Evolutionary conservation across 2,797 vertebrate species (phyloP), one percentile per base, ranked within the genome.

Genomic region (Propithecus deckenii): DNA sequence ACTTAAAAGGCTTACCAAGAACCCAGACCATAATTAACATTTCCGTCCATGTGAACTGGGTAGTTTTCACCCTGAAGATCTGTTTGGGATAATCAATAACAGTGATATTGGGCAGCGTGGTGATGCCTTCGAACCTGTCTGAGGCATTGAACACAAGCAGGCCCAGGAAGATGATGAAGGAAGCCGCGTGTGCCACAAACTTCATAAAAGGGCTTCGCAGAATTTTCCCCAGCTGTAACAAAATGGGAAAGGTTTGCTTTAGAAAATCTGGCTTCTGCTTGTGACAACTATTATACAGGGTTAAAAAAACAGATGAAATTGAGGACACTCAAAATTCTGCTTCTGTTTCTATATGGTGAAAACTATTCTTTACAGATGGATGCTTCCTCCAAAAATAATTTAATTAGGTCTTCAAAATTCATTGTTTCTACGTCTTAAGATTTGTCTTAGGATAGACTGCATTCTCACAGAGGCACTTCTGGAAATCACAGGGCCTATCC

Each of bases 21-120:
- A 99, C 99, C 99, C 99, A 99, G n/a, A 99, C 98, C 99, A 99
- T 99, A 96, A 99, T 99, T 50, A 99, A 98, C 98, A 99, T 99
- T 97, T 99, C 99, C 2, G 99, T 99, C 99, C 99, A 99, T 13
- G 99, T 99, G 98, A 99, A 99, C 95, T 98, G 99, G 4, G 99
- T 99, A 63, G 99, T 99, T 97, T 99, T 99, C 91, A 99, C 99
- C 97, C 99, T 98, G 98, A 99, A 99, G 97, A 99, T 99, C 98
- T 99, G 99, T 79, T 98, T 99, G 55, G 99, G 99, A 94, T 99
- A 99, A 98, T 99, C 99, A 0, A 98, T 99, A 35, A 99, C 99
- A 0, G 99, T 99, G 97, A 99, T 98, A 35, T 99, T 99, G 0
- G 99, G 99, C 95, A 99, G 97, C 0, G 99, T 99, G 32, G 97